Evolutionary conservation across 1,140 invertebrate genomes (phyloP).

Genomic region (Aphidius gifuensis): DNA sequence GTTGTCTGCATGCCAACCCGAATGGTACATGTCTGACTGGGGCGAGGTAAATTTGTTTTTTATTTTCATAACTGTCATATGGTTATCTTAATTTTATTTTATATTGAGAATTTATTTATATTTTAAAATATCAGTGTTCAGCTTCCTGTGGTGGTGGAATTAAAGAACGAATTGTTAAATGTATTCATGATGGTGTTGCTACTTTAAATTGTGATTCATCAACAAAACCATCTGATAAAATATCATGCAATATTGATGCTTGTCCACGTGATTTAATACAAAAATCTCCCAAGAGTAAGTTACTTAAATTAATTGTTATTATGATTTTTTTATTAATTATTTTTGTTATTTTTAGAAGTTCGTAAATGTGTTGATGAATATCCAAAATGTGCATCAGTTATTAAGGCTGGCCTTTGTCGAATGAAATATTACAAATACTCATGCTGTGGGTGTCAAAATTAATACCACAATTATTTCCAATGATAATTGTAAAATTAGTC

Average conservation of each 20-base stretch:
- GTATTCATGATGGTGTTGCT: conserved; percentile 35
- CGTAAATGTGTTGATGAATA: conserved; percentile 69
- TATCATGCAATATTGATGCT: conserved; percentile 35
- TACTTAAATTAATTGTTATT: conserved; percentile 1
- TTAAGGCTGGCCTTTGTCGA: conserved; percentile 75
- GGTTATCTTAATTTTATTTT: conserved; percentile 5
- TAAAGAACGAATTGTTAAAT: conserved; percentile 59
- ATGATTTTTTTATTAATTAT: conserved; percentile 17
- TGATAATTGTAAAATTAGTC: neutral
- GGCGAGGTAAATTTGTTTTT: conserved; percentile 50
- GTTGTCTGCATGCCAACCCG: conserved; percentile 57
- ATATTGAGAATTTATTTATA: conserved; percentile 8
- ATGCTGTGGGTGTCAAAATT: conserved; percentile 65
- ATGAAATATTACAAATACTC: conserved; percentile 79
- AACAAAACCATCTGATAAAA: conserved; percentile 30
- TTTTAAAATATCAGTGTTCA: conserved; percentile 40
- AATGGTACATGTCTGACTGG: conserved; percentile 67
- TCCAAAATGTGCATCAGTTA: conserved; percentile 72
- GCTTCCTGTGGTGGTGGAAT: conserved; percentile 57
- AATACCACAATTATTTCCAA: conserved; percentile 10
- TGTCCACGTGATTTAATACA: conserved; percentile 32
- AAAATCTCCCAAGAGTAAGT: conserved; percentile 42
- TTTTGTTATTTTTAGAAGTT: conserved; percentile 35
- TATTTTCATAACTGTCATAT: conserved; percentile 15
- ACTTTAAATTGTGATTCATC: conserved; percentile 30